Evolutionary conservation across 2,797 vertebrate species (phyloP).

Genomic region (Pantherophis vulpinus): DNA sequence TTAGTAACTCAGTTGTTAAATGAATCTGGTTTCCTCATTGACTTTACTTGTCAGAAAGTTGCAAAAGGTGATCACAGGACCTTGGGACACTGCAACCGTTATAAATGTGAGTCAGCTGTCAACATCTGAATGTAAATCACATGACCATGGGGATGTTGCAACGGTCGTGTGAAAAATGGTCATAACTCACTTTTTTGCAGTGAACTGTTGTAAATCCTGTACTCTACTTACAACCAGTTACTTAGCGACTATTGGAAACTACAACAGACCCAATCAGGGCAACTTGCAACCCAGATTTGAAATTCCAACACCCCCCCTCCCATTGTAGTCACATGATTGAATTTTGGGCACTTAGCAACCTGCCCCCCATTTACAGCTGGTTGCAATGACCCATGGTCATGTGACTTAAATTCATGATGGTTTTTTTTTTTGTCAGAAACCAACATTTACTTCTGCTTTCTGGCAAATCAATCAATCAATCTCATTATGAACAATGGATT

Average conservation of each 20-base stretch:
- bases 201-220: too few relatives aligned
- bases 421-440: background rate
- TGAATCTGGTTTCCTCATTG: too few relatives aligned
- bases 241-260: background rate
- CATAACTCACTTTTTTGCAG: too few relatives aligned
- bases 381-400: background rate
- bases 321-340: background rate
- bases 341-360: background rate
- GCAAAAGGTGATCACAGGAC: too few relatives aligned
- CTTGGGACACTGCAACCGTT: too few relatives aligned
- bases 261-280: background rate
- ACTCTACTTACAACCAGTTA: background rate
- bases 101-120: too few relatives aligned
- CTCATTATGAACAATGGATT: background rate
- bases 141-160: too few relatives aligned
- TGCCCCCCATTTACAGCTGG: background rate
- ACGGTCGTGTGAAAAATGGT: too few relatives aligned
- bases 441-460: background rate
- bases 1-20: too few relatives aligned
- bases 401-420: background rate
- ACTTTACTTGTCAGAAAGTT: too few relatives aligned
- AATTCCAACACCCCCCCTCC: background rate
- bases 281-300: background rate
- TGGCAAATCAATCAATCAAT: background rate
- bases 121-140: too few relatives aligned